Base-by-base conservation (phyloP, 1,140 invertebrate species). In the Diorhabda carinulata region DNA sequence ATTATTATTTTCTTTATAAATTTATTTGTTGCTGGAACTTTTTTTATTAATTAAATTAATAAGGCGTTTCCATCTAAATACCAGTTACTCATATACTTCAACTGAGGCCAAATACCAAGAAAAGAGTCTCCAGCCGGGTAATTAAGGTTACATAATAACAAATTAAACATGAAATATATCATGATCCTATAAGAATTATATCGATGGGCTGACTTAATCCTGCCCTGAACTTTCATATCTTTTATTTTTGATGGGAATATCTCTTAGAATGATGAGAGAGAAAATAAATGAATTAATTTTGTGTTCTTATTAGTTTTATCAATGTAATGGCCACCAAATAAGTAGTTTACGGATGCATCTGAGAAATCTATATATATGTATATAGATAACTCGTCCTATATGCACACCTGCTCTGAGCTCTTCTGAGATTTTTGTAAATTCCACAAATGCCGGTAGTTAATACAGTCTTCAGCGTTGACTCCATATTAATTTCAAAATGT, bases 391-490 rank as follows among this genome's bases (percentile, higher is more conserved):
- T 70, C 64, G 62, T 72, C 66, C 66, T 59, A 57, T 64, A 57
- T 66, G 68, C 72, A 71, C 72, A 73, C 72, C 72, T 73, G 72
- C 47, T 52, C 47, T 63, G 71, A 59, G 59, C 57, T 61, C 25
- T 69, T 6, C 47, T 25, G 69, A 52, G 47, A 52, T 71, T 73
- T 73, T 73, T 73, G 47, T 47, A 67, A 66, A 73, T 73, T 73
- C 72, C 70, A n/a, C 63, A 71, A 73, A 73, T 71, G 69, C 72
- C 69, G 67, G 72, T 70, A 73, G 69, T 73, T 73, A 73, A 73
- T 73, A 73, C 69, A 73, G 72, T 71, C 72, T 73, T 73, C 70
- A 73, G 66, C 69, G 72, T 67, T 69, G 66, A 73, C 72, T 73
- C 70, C 70, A 68, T 52, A 52, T 52, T 52, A 52, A 52, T 52